phyloP scores from a whole-genome alignment of 2,113 vertebrate species.

The Microtus ochrogaster region DNA sequence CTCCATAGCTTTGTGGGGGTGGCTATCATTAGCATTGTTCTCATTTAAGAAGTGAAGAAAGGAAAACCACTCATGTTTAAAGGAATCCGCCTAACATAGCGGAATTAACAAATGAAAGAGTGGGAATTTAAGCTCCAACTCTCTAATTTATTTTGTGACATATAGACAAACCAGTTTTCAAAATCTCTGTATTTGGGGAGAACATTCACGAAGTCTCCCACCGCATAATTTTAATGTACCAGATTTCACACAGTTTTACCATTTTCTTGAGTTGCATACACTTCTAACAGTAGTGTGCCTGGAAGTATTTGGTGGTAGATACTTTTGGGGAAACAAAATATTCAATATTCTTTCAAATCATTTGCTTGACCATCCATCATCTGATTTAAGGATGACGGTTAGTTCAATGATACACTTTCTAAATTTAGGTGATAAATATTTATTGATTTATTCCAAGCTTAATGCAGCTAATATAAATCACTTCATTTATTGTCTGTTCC shows the following conservation, averaged over 20 bases:
- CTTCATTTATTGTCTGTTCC: background rate
- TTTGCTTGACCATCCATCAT: background rate
- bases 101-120: constrained; percentile 31
- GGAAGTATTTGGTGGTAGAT: background rate
- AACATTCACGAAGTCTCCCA: background rate
- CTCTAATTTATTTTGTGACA: background rate
- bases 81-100: constrained; percentile 9
- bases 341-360: constrained; percentile 18
- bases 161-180: background rate
- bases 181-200: background rate
- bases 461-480: background rate
- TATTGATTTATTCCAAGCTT: constrained; percentile 12
- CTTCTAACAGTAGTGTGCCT: background rate
- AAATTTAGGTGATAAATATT: constrained; percentile 24
- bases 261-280: background rate
- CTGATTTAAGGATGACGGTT: constrained; percentile 2
- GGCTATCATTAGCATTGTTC: background rate
- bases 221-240: background rate
- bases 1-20: background rate
- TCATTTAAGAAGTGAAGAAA: constrained; percentile 34
- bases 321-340: constrained; percentile 17
- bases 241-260: constrained; percentile 9
- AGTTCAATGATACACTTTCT: constrained; percentile 34
- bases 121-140: constrained; percentile 8
- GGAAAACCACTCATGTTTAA: constrained; percentile 35